Base-by-base conservation (phyloP, 2,888 invertebrate species). In the Luperina testacea region DNA sequence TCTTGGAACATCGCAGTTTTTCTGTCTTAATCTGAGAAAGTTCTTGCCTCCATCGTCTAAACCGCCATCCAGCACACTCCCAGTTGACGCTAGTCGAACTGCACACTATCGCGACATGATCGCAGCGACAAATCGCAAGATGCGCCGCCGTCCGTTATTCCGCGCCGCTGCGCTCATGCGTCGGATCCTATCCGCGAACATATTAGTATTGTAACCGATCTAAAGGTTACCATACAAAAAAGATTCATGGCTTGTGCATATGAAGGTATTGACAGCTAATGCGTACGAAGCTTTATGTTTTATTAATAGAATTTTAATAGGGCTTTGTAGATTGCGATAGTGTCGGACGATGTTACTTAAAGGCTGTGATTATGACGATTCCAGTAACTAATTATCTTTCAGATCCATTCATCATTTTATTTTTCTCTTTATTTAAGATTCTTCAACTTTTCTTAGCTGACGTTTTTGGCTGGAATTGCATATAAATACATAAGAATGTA, bases 61-160 rank as follows among this genome's bases (percentile, higher is more conserved):
- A 90, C 83, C 13, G 6, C 85, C 78, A 53, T 91, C 91, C 92
- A 81, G 71, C 78, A 82, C 86, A 87, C 84, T 82, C 72, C 85
- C 84, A 88, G 87, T 88, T 91, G 92, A 90, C 87, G 90, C 92
- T 93, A 92, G 93, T 90, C 89, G 88, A 88, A 81, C 81, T 82
- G 89, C 84, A 84, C 87, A 83, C 90, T 92, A 93, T 94, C 92
- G 88, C 90, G 90, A 92, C 92, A 92, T 88, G 92, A 94, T 94
- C 92, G 91, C 91, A 89, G 90, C 92, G 94, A 94, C 94, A 95
- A 95, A 95, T 94, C 92, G 95, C 92, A 89, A 91, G 88, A 88
- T 90, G 92, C 90, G 90, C 83, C 87, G 83, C 75, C 82, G 89
- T 84, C 84, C 73, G 89, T 90, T 89, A 90, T 93, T 93, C 92